Evolutionary conservation across 2,888 invertebrate genomes (phyloP), one percentile per base, ranked within the genome.

Genomic region (Ctena decussata): DNA sequence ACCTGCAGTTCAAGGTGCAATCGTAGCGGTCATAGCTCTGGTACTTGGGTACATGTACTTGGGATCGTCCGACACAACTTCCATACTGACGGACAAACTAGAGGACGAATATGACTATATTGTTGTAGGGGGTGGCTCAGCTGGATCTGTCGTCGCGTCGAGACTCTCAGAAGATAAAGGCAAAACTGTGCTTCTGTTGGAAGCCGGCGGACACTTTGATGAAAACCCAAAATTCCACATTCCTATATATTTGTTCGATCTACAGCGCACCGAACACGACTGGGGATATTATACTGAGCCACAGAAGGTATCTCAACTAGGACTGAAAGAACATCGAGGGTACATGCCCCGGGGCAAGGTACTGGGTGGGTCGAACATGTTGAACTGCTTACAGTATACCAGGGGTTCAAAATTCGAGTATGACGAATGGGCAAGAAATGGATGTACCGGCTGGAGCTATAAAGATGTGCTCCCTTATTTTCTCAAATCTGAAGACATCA

Each of bases 221-320:
- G 79, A 76, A 39, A 81, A 87, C 37, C 37, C 60, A 35, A 27
- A 73, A 27, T 87, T 83, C 49, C 87, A 87, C 46, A 39, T 85
- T 18, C 85, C 85, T 0, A n/a, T 85, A 11, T 39, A 65, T 32
- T 81, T 76, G 24, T 80, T 78, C 35, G 83, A 81, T 18, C 87
- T 81, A 11, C 85, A 85, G 46, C 85, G 79, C 57, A 87, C 87
- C 0, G 11, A 46, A 0, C 72, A 79, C 0, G 87, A 87, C 32
- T 87, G 85, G 87, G 81, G 81, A 57, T 87, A 87, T 53, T 87
- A 85, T n/a, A 83, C 87, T 8, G 85, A 85, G 27, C 83, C 87
- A 11, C 85, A 87, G 32, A 85, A 71, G 35, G 24, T 80, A 39
- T 74, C 85, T 2, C 75, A 41, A 35, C 60, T 80, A 11, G 87